These are phyloP conservation scores for Deilephila porcellus DNA, from an alignment of 2,888 invertebrate genomes.

Conservation along the genomic window DNA sequence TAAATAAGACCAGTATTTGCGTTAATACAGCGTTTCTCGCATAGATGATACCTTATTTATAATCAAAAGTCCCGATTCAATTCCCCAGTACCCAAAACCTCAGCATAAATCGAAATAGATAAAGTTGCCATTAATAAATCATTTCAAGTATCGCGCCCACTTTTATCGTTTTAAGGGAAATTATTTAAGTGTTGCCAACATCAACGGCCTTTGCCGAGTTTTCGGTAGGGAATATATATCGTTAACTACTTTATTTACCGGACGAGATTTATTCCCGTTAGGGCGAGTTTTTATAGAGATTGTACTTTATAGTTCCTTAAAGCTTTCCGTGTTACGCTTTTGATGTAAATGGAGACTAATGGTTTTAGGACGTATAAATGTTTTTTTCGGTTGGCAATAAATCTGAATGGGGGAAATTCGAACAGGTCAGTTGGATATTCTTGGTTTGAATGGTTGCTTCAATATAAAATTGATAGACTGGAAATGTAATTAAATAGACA, in stretches of 20 bases:
- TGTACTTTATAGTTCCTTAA: slow-evolving; percentile 47
- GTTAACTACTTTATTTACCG: slow-evolving; percentile 73
- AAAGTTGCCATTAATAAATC: slow-evolving; percentile 31
- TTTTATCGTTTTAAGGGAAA: slow-evolving; percentile 55
- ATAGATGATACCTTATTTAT: not conserved
- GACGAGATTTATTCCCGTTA: slow-evolving; percentile 64
- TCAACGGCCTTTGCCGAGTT: slow-evolving; percentile 60
- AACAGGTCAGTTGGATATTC: not conserved
- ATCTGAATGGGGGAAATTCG: not conserved
- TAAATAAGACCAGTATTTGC: no score
- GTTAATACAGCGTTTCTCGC: not conserved
- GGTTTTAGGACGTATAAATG: slow-evolving; percentile 30
- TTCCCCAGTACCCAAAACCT: slow-evolving; percentile 41
- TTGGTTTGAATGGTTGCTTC: not conserved
- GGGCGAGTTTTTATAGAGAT: slow-evolving; percentile 43
- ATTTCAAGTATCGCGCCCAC: slow-evolving; percentile 52
- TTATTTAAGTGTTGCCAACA: slow-evolving; percentile 69
- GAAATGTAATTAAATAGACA: not conserved
- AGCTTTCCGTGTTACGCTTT: slow-evolving; percentile 44
- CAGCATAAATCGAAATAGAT: slow-evolving; percentile 31
- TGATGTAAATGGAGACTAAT: slow-evolving; percentile 40
- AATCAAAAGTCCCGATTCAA: not conserved
- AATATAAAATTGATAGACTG: slow-evolving; percentile 1
- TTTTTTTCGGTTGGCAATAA: slow-evolving; percentile 25
- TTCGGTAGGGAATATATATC: slow-evolving; percentile 62